These are phyloP conservation scores for Podotricha telesiphe DNA, from an alignment of 2,888 invertebrate species.

Conservation along the genomic window DNA sequence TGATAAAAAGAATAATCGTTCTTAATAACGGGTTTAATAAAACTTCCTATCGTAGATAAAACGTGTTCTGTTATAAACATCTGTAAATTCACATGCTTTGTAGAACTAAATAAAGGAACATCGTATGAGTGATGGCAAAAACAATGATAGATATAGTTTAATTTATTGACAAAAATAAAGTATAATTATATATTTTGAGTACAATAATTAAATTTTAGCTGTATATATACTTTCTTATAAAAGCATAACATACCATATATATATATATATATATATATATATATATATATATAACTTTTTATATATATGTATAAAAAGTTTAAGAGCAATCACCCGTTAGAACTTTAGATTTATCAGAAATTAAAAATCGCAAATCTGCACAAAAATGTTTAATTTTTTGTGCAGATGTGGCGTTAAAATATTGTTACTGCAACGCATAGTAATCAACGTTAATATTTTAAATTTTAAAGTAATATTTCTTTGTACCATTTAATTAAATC, in stretches of 20 bases:
- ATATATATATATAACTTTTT: no score
- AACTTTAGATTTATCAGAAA: no score
- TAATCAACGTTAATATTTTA: neutral
- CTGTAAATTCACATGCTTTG: slow-evolving; percentile 34
- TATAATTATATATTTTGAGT: no score
- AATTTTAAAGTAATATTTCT: neutral
- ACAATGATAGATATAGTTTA: neutral
- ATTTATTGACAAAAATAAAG: neutral
- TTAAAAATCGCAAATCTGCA: no score
- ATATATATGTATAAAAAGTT: no score
- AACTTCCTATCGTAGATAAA: slow-evolving; percentile 41
- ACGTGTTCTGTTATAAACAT: slow-evolving; percentile 35
- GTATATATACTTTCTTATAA: no score
- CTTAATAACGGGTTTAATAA: slow-evolving; percentile 40
- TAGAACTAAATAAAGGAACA: neutral
- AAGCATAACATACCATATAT: no score
- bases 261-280: no score
- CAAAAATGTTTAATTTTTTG: no score
- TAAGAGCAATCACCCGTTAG: no score
- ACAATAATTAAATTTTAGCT: no score
- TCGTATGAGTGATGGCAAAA: slow-evolving; percentile 1
- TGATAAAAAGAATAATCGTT: slow-evolving; percentile 41
- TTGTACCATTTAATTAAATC: neutral
- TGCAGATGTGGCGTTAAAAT: no score
- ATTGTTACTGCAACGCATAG: neutral